Conservation (phyloP, 2,797 vertebrate genomes). For the Poecile montanus region DNA sequence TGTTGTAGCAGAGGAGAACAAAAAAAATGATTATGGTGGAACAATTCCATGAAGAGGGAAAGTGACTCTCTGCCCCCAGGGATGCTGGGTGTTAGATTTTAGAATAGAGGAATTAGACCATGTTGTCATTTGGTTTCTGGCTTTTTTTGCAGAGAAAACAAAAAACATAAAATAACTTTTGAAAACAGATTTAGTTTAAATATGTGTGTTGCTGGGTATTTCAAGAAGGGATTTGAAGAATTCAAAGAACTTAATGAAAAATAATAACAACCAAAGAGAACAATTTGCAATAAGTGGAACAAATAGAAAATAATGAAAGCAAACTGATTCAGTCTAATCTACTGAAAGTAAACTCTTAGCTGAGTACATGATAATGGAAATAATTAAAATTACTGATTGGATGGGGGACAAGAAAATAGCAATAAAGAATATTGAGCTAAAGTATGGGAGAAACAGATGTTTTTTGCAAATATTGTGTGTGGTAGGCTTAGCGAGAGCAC, state of each 20-base stretch:
- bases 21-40: background rate
- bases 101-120: background rate
- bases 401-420: constrained; percentile 1
- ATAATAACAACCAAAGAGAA: constrained; percentile 47
- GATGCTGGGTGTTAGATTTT: background rate
- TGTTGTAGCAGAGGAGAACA: background rate
- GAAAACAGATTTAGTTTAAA: constrained; percentile 32
- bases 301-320: constrained; percentile 52
- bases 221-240: constrained; percentile 11
- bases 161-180: background rate
- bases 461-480: constrained; percentile 25
- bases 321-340: constrained; percentile 57
- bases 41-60: background rate
- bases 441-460: constrained; percentile 32
- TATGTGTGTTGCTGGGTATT: background rate
- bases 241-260: constrained; percentile 56
- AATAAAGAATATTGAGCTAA: constrained; percentile 19
- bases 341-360: constrained; percentile 53
- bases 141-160: background rate
- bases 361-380: constrained; percentile 52
- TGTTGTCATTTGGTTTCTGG: background rate
- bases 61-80: background rate
- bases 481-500: background rate
- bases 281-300: constrained; percentile 47
- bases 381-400: constrained; percentile 64